Evolutionary conservation across 1,140 invertebrate species (phyloP).

Genomic region (Brachionus manjavacas): DNA sequence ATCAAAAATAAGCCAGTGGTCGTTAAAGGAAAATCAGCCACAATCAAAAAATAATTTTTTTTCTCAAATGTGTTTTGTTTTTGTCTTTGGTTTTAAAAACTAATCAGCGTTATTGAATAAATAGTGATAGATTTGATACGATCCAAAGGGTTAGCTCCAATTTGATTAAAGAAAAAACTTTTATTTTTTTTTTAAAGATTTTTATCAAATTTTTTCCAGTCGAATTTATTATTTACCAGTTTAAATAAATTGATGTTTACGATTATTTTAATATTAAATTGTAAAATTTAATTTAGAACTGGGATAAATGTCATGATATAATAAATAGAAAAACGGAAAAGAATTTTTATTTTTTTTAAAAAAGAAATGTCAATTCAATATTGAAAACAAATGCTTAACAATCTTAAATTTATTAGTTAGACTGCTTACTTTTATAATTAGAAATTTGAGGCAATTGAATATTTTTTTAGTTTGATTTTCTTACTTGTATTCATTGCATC

Average conservation of each 20-base stretch:
- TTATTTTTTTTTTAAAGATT: neutral
- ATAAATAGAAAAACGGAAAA: neutral
- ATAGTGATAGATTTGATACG: neutral
- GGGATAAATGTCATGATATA: neutral
- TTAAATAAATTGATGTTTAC: neutral
- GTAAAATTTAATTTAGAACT: neutral
- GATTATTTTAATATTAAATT: neutral
- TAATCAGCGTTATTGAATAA: neutral
- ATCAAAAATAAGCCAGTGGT: slow-evolving; percentile 39
- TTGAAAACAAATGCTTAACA: no score
- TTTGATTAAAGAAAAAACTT: neutral
- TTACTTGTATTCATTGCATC: no score
- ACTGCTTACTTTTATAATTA: no score
- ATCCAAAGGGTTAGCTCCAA: neutral
- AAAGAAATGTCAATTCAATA: no score
- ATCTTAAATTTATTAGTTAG: no score
- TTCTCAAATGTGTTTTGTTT: neutral
- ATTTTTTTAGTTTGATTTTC: no score
- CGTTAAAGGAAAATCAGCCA: slow-evolving; percentile 30
- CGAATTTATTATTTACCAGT: neutral
- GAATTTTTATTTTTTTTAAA: no score
- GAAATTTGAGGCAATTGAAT: no score
- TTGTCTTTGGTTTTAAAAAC: neutral
- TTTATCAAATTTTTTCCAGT: neutral
- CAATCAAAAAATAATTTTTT: slow-evolving; percentile 16